These are phyloP conservation scores for Lucifuga dentata DNA, from an alignment of 2,113 vertebrate genomes.

Conservation along the genomic window DNA sequence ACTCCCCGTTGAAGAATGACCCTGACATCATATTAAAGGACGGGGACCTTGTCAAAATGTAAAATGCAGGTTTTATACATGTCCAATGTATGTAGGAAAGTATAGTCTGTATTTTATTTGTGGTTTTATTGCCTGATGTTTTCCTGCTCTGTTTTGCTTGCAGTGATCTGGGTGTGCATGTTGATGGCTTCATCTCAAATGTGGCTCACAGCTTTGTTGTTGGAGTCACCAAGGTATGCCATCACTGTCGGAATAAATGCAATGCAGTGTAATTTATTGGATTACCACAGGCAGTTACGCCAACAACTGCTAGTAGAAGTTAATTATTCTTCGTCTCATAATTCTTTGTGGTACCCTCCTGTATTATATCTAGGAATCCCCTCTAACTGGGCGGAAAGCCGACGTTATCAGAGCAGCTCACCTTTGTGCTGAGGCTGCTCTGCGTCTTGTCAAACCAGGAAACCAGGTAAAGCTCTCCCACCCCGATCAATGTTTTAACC, in stretches of 20 bases:
- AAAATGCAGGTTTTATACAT: constrained; percentile 47
- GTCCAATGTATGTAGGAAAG: background rate
- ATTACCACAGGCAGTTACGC: background rate
- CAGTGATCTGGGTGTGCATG: constrained; percentile 95
- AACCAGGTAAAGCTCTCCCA: constrained; percentile 87
- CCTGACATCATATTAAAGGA: constrained; percentile 93
- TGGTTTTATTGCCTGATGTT: background rate
- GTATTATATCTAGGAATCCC: constrained; percentile 84
- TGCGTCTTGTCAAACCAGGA: constrained; percentile 97
- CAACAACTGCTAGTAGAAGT: background rate
- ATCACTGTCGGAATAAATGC: background rate
- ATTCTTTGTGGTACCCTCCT: background rate
- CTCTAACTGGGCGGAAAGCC: constrained; percentile 93
- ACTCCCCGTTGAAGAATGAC: constrained; percentile 97
- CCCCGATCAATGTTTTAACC: background rate
- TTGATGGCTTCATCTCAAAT: constrained; percentile 96
- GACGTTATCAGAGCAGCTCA: constrained; percentile 96
- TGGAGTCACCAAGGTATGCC: constrained; percentile 87
- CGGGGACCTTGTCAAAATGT: constrained; percentile 97
- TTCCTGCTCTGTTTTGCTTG: constrained; percentile 31
- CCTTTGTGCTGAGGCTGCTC: constrained; percentile 94
- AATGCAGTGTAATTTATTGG: background rate
- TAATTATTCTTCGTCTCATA: background rate
- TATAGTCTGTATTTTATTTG: background rate
- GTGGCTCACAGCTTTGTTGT: constrained; percentile 94